Percentiles rank a stretch among this genome's conserved stretches.
Conservation (phyloP, 2,797 vertebrate genomes). For the Neopelma chrysocephalum region DNA sequence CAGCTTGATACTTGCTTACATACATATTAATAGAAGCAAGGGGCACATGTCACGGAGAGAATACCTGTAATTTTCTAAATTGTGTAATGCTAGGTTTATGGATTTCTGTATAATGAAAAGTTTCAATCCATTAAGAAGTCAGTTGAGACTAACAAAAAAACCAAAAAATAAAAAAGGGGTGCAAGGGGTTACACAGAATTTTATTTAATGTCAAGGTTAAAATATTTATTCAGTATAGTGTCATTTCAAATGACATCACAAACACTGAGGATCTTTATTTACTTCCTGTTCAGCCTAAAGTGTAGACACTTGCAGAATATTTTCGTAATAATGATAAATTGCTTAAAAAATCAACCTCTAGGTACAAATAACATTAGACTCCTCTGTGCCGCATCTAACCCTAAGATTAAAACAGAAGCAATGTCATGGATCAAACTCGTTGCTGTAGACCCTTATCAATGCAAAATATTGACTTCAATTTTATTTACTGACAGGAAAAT, state of each 20-base stretch:
- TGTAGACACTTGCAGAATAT: background rate
- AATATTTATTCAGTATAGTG: background rate
- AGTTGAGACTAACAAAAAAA: background rate
- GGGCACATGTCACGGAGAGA: background rate
- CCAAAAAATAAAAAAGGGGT: background rate
- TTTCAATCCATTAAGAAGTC: background rate
- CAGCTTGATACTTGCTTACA: background rate
- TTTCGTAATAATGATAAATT: background rate
- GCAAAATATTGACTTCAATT: background rate
- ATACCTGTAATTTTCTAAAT: background rate
- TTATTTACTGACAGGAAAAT: background rate
- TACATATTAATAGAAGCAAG: background rate
- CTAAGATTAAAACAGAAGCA: background rate
- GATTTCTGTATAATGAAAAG: background rate
- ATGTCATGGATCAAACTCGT: background rate
- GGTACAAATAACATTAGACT: background rate
- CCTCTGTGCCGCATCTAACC: background rate
- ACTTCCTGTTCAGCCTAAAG: background rate
- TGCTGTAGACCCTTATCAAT: background rate
- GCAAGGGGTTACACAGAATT: background rate
- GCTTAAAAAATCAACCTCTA: background rate
- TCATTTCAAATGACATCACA: background rate
- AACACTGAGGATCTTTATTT: background rate
- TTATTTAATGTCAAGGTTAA: background rate
- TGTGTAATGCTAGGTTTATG: background rate